These are phyloP conservation scores for Epinotia brunnichana DNA, from an alignment of 2,888 invertebrate species.

Conservation along the genomic window DNA sequence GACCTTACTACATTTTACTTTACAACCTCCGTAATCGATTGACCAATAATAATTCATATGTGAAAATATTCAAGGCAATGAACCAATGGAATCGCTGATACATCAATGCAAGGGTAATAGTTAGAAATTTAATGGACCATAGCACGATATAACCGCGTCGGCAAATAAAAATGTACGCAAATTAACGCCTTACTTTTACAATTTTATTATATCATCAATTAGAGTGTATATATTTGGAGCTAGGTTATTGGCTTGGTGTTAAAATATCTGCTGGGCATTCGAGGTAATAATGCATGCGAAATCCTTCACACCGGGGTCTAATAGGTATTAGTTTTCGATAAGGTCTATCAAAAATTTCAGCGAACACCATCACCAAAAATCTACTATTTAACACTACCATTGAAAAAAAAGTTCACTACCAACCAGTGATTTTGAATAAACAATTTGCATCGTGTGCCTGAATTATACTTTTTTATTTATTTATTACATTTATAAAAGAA, in stretches of 20 bases:
- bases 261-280: neutral
- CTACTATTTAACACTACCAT: too few relatives aligned
- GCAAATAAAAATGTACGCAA: constrained; percentile 33
- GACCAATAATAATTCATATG: constrained; percentile 35
- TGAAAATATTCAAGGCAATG: constrained; percentile 33
- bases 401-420: too few relatives aligned
- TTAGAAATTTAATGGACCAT: constrained; percentile 42
- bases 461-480: too few relatives aligned
- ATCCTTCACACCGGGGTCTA: too few relatives aligned
- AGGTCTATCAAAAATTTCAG: too few relatives aligned
- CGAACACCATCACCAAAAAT: too few relatives aligned
- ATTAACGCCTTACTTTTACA: constrained; percentile 31
- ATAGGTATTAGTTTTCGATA: too few relatives aligned
- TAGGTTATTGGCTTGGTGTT: neutral
- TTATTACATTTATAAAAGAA: too few relatives aligned
- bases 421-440: too few relatives aligned
- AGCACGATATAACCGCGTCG: constrained; percentile 27
- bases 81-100: constrained; percentile 29
- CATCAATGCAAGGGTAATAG: constrained; percentile 16
- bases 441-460: too few relatives aligned
- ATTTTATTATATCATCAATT: constrained; percentile 35
- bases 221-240: constrained; percentile 3
- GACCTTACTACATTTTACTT: constrained; percentile 32
- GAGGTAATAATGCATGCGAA: too few relatives aligned
- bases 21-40: constrained; percentile 38